A percentile compares a stretch with the other conserved stretches of the same genome.
Conservation (phyloP, 1,140 invertebrate genomes). For the Eueides isabella region DNA sequence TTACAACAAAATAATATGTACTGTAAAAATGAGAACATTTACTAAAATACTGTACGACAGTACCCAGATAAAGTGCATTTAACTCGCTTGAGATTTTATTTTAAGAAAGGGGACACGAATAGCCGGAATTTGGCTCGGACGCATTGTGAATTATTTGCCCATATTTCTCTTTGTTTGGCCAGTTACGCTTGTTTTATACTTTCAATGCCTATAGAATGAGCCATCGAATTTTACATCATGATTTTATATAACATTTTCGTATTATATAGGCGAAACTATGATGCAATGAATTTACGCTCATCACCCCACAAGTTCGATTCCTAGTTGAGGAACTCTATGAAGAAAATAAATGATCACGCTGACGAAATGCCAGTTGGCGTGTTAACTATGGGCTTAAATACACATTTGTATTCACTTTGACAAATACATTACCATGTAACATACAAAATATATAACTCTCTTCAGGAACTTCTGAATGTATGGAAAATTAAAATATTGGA, state of each 20-base stretch:
- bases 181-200: constrained; percentile 15
- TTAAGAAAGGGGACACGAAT: constrained; percentile 51
- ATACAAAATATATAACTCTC: no score
- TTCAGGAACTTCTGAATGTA: no score
- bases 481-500: no score
- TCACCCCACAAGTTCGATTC: no score
- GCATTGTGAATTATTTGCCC: constrained; percentile 50
- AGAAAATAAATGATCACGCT: no score
- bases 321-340: no score
- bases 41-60: constrained; percentile 20
- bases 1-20: not conserved
- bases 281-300: no score
- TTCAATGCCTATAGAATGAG: constrained; percentile 2
- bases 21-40: not conserved
- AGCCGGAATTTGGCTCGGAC: constrained; percentile 52
- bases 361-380: no score
- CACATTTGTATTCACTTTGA: no score
- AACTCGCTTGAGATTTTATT: constrained; percentile 61
- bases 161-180: constrained; percentile 45
- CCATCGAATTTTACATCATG: not conserved
- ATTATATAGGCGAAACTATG: no score
- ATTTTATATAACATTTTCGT: not conserved
- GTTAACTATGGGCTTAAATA: no score
- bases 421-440: no score
- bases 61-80: constrained; percentile 61